Evolutionary conservation across 2,797 vertebrate species (phyloP).

Genomic region (Bovichtus variegatus): DNA sequence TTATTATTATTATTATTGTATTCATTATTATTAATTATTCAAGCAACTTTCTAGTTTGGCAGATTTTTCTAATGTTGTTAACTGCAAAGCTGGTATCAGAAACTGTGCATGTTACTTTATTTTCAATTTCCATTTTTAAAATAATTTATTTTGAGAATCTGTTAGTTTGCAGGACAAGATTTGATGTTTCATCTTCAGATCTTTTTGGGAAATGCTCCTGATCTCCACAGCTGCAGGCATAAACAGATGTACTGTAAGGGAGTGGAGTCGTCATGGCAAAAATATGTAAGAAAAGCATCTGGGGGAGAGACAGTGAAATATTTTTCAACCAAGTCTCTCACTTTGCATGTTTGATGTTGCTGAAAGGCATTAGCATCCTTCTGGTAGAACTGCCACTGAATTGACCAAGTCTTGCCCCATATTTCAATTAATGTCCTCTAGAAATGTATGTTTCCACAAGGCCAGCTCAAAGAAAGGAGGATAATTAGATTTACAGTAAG

Average conservation of each 20-base stretch:
- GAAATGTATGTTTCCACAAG: constrained; percentile 52
- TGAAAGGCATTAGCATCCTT: constrained; percentile 64
- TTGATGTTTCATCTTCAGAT: constrained; percentile 23
- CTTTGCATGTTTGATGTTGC: constrained; percentile 61
- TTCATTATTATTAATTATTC: too few species aligned
- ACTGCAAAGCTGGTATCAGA: background rate
- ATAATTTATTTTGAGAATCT: constrained; percentile 10
- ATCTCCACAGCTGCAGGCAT: constrained; percentile 31
- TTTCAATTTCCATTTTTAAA: background rate
- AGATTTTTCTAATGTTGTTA: background rate
- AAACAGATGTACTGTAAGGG: constrained; percentile 41
- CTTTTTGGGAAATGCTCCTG: background rate
- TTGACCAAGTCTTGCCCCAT: constrained; percentile 20
- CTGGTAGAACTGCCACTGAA: constrained; percentile 45
- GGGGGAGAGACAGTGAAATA: constrained; percentile 63
- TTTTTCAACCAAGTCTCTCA: constrained; percentile 60
- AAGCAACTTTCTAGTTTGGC: background rate
- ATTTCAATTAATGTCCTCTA: constrained; percentile 61
- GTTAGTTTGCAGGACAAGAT: constrained; percentile 8
- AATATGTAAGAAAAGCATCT: constrained; percentile 63
- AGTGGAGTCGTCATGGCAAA: constrained; percentile 39
- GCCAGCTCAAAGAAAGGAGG: constrained; percentile 52
- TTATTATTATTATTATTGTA: background rate
- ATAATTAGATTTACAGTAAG: constrained; percentile 67
- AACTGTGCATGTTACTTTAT: background rate